phyloP scores from a whole-genome alignment of 2,797 vertebrate species.

The Intellagama lesueurii region DNA sequence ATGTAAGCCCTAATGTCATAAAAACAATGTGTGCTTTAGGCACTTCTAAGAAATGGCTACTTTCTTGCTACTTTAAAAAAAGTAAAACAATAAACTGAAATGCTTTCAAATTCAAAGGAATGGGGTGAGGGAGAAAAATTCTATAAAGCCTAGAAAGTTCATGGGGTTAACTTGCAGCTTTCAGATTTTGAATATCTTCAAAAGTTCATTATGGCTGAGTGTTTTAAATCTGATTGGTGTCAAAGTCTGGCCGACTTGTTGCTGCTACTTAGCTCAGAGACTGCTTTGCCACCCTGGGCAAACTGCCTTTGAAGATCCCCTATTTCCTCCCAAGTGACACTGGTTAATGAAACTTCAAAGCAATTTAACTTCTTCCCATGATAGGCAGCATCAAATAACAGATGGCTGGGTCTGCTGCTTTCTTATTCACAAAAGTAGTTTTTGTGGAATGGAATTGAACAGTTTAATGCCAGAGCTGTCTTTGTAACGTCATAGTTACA shows the following conservation, averaged over 20 bases:
- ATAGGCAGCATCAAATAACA: conserved; percentile 19
- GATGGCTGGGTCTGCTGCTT: not conserved
- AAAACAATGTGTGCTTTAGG: not conserved
- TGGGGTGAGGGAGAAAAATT: not conserved
- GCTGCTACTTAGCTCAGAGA: not conserved
- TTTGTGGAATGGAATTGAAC: not conserved
- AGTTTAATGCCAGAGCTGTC: not conserved
- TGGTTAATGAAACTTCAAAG: conserved; percentile 21
- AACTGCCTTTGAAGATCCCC: not conserved
- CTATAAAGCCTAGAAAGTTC: conserved; percentile 4
- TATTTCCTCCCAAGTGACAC: not conserved
- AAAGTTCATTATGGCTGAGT: conserved; percentile 6
- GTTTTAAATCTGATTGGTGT: not conserved
- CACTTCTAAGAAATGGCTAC: not conserved
- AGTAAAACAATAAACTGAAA: not conserved
- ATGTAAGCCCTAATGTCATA: not conserved
- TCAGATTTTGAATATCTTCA: conserved; percentile 36
- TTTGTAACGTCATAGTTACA: conserved; percentile 3
- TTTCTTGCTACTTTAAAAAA: not conserved
- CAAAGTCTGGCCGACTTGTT: conserved; percentile 11
- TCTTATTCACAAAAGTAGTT: conserved; percentile 5
- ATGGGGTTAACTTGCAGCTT: conserved; percentile 19
- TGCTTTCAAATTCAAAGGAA: not conserved
- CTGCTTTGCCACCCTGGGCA: not conserved
- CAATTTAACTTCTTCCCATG: conserved; percentile 25